Percentiles rank a stretch among this genome's conserved stretches.
Evolutionary conservation across 2,113 vertebrate genomes (phyloP).

Genomic region (Semnornis frantzii): DNA sequence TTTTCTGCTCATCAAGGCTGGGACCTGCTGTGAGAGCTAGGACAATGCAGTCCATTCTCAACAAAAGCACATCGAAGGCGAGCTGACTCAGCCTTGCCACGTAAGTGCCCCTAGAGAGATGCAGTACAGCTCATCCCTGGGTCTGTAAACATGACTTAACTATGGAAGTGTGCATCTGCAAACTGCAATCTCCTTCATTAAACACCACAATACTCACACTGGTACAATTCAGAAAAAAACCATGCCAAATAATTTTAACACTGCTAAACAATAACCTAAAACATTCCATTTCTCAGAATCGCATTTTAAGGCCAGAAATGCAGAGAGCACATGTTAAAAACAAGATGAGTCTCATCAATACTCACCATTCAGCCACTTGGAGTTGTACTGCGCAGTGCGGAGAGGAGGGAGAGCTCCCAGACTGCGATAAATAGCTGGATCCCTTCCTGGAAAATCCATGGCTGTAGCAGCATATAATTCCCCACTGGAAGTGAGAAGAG

Average conservation of each 20-base stretch:
- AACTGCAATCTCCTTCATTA: not conserved
- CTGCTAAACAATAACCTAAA: not conserved
- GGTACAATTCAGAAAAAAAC: not conserved
- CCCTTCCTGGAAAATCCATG: conserved; percentile 96
- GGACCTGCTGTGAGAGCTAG: not conserved
- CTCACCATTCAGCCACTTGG: conserved; percentile 97
- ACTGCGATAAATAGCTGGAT: conserved; percentile 96
- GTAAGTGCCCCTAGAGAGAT: not conserved
- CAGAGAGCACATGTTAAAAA: not conserved
- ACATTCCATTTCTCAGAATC: not conserved
- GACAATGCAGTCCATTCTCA: not conserved
- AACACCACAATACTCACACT: not conserved
- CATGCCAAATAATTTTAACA: not conserved
- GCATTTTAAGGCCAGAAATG: not conserved
- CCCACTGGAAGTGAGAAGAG: conserved; percentile 92
- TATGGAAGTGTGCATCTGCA: not conserved
- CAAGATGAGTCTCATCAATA: not conserved
- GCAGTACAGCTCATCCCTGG: not conserved
- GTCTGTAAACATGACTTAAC: not conserved
- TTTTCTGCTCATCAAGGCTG: not conserved
- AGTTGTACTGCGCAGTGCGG: conserved; percentile 97
- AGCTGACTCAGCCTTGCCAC: not conserved
- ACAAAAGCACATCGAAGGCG: not conserved
- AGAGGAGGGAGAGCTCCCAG: conserved; percentile 91
- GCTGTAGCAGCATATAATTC: conserved; percentile 96